Evolutionary conservation across 2,113 vertebrate genomes (phyloP).

Genomic region (Chinchilla lanigera): DNA sequence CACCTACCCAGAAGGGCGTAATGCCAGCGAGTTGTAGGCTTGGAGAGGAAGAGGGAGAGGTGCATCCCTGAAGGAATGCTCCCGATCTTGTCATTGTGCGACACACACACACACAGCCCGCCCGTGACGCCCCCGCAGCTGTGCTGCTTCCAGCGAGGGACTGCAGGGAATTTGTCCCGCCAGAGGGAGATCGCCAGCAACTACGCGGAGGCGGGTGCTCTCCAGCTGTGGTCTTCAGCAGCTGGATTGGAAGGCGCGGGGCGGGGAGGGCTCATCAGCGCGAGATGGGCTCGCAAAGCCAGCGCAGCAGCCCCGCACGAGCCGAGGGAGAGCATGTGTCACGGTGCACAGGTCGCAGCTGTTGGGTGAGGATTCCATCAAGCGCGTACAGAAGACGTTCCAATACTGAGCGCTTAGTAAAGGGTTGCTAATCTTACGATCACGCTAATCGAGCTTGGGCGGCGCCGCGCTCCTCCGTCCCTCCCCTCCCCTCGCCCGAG

Average conservation of each 20-base stretch:
- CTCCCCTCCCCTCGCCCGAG: neutral
- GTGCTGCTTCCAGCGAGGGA: neutral
- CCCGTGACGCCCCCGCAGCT: too few relatives aligned
- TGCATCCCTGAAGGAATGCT: too few relatives aligned
- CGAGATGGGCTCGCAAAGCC: neutral
- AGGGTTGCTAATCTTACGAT: neutral
- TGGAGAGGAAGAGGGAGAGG: neutral
- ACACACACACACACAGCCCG: neutral
- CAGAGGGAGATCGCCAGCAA: neutral
- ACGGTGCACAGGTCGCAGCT: neutral
- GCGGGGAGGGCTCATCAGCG: too few relatives aligned
- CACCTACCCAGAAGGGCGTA: neutral
- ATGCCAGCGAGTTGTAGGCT: neutral
- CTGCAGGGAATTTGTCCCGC: neutral
- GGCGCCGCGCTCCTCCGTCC: neutral
- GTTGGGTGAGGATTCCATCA: neutral
- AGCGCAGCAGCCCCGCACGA: neutral
- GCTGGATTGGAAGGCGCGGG: neutral
- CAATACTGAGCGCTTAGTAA: neutral
- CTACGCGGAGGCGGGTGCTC: neutral
- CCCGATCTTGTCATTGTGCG: too few relatives aligned
- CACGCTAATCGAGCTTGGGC: too few relatives aligned
- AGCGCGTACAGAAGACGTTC: neutral
- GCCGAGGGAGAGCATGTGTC: neutral
- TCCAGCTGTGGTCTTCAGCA: neutral